Evolutionary conservation across 2,888 invertebrate species (phyloP), one percentile per base, ranked within the genome.

Genomic region (Helleia helle): DNA sequence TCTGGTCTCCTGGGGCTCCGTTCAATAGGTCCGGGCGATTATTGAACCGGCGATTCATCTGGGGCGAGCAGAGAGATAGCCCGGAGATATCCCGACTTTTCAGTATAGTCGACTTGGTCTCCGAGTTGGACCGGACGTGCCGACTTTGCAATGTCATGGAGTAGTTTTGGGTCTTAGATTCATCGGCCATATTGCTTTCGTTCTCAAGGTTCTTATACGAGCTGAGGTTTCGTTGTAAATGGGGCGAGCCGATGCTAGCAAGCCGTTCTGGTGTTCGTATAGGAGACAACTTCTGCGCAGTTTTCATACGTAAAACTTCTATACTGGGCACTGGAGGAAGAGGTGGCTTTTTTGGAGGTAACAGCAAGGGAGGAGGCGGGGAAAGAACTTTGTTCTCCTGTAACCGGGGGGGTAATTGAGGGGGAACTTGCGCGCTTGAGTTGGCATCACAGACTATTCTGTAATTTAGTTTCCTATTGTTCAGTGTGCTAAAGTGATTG

Each of bases 311-410:
- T 51, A 89, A 61, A 4, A 87, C 86, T 63, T 89, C 89, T 51
- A 89, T 74, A 44, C 89, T 89, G 4, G 90, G 89, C 29, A 90
- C 88, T 12, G 91, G 91, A 44, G 92, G 91, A 55, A 92, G 65
- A 17, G 91, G 91, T 25, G 91, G 91, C 67, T 91, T 92, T 60
- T 90, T 90, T 6, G 91, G 91, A 15, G 90, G 89, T 54, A 89
- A 56, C 38, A 87, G 65, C 26, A 88, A 52, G 30, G 88, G 85
- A 1, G 88, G 85, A 1, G 88, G 81, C 24, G 81, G 84, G 8
- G 80, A 65, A 1, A 83, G 49, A 1, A 62, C 66, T 52, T 69
- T 22, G 22, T 22, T 67, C 54, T 71, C 67, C 43, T 80, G 77
- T 54, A 70, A 52, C 59, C 85, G 62, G 7, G 87, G 84, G 8